Evolutionary conservation across 2,888 invertebrate genomes (phyloP), one percentile per base, ranked within the genome.

Genomic region (Dynastes tityus): DNA sequence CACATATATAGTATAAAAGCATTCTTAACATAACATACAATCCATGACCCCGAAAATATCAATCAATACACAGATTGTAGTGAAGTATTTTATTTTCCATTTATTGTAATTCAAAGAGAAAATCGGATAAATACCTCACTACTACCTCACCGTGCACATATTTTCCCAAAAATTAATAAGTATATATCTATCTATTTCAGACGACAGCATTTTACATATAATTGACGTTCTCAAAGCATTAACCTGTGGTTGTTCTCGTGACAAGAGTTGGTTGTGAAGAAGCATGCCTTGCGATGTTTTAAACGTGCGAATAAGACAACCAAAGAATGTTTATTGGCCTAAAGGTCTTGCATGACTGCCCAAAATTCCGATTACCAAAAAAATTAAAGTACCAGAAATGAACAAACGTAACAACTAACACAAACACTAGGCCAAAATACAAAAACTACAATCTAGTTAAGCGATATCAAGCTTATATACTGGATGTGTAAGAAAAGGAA

Each of bases 181-280:
- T 37, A 45, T 11, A 45, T 45, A 45, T 8, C 8, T 27, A 61
- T 29, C 27, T 29, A 61, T 16, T 61, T 63, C 22, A 76, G 67
- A 76, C 65, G 67, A 76, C 67, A 40, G 67, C 76, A 55, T 53
- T 51, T 53, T 65, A 67, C 65, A 76, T 67, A 76, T 67, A 76
- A 76, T 76, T 76, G 76, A 76, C 76, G 76, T 67, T 67, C 37
- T 76, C 55, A 65, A 76, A 76, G 76, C 67, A 76, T 67, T 67
- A 76, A 76, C 49, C 76, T 76, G 76, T 76, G 76, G 64, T 76
- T 64, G 76, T 55, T 68, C 61, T 61, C 51, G 49, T 37, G 45
- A 11, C 40, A 58, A n/a, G 16, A 40, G 58, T 61, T 8, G 45
- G 58, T 61, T 8, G 45, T 27, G 55, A 68, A 51, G 16, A 76